A percentile compares a stretch with the other conserved stretches of the same genome.
These are phyloP conservation scores for Spilogale gracilis DNA, from an alignment of 2,113 vertebrate species.

Conservation along the genomic window DNA sequence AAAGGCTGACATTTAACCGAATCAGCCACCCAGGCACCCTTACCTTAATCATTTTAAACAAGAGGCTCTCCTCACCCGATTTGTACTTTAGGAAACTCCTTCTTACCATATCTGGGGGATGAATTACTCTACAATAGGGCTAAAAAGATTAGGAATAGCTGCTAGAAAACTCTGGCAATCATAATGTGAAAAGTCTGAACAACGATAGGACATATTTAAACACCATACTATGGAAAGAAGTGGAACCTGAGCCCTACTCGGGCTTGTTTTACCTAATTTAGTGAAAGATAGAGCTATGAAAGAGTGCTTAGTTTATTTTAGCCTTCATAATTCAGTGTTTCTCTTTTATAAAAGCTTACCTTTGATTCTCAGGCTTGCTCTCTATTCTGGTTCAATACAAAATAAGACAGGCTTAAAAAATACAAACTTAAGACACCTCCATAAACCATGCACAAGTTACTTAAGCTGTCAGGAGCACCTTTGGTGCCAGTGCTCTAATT, in stretches of 20 bases:
- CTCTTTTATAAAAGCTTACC: not conserved
- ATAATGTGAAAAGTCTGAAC: not conserved
- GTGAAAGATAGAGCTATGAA: not conserved
- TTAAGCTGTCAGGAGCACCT: constrained; percentile 57
- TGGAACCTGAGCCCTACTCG: not conserved
- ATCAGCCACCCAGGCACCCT: not conserved
- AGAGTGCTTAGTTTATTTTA: not conserved
- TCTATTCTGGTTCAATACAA: constrained; percentile 46
- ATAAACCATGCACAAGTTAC: constrained; percentile 66
- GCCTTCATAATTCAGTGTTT: not conserved
- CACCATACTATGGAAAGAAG: not conserved
- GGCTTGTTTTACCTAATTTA: not conserved
- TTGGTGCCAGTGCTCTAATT: constrained; percentile 65
- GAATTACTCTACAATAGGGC: not conserved
- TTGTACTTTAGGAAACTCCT: not conserved
- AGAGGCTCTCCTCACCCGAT: not conserved
- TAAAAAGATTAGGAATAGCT: not conserved
- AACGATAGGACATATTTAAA: not conserved
- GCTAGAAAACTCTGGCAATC: not conserved
- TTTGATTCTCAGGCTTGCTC: not conserved
- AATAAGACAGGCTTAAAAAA: constrained; percentile 54
- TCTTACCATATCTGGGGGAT: not conserved
- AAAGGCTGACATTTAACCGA: not conserved
- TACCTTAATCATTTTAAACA: not conserved
- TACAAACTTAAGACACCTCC: constrained; percentile 53